Evolutionary conservation across 2,888 invertebrate genomes (phyloP).

Genomic region (Dolomedes plantarius): DNA sequence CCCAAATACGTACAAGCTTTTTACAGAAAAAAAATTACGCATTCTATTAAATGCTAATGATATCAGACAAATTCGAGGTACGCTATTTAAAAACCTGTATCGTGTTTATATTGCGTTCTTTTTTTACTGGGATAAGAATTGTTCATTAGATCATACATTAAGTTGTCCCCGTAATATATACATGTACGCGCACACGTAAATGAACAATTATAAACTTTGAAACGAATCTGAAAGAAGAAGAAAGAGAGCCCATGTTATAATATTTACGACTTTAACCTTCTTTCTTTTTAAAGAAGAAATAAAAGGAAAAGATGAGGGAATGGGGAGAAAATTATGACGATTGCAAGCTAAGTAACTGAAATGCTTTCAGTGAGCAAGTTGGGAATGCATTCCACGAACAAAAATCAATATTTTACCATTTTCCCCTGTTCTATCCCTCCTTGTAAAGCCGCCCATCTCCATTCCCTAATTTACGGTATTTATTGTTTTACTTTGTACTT

Average conservation of each 20-base stretch:
- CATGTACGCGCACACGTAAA: no score
- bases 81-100: no score
- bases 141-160: no score
- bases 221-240: not conserved
- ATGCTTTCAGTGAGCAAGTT: not conserved
- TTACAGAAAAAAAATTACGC: no score
- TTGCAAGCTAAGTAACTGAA: not conserved
- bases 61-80: no score
- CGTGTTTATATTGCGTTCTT: no score
- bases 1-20: no score
- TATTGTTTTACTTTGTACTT: slow-evolving; percentile 48
- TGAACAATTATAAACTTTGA: no score
- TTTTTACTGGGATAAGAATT: no score
- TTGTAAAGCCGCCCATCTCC: slow-evolving; percentile 39
- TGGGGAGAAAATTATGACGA: not conserved
- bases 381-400: not conserved
- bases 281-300: not conserved
- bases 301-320: not conserved
- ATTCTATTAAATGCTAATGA: no score
- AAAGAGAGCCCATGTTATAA: not conserved
- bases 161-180: no score
- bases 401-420: slow-evolving; percentile 49
- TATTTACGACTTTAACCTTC: not conserved
- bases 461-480: slow-evolving; percentile 57
- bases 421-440: slow-evolving; percentile 1